Evolutionary conservation across 2,797 vertebrate species (phyloP), one percentile per base, ranked within the genome.

Genomic region (Tiaroga cobitis): DNA sequence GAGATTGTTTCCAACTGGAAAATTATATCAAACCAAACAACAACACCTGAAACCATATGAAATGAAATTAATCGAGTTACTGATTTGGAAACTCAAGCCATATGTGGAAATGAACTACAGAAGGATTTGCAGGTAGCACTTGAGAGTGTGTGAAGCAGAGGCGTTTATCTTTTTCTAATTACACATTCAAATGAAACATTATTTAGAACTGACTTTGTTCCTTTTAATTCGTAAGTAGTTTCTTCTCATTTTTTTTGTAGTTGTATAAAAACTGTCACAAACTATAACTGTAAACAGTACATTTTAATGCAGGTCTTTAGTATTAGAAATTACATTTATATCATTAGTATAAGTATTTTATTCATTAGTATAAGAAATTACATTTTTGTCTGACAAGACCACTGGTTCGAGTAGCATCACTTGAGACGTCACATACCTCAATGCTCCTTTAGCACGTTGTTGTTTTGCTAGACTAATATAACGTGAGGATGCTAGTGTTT

Each of bases 11-110:
- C 81, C 43, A 87, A 82, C 79, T 84, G 79, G 78, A 73, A 82
- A 86, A 89, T 87, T 11, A 77, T 81, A 87, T 87, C 81, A 89
- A 86, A 89, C 83, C 77, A 79, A 87, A 87, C 4, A 65, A 69
- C 72, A 80, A 87, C 88, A 86, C 86, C 82, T 86, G 86, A 80
- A 81, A 82, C 69, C 65, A 84, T 81, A 81, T 81, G 67, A 89
- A 87, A 86, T 83, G 67, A 65, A 87, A 89, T 89, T 87, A 85
- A 86, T 87, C 85, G 82, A 85, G 80, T 86, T 83, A 84, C 86
- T 78, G 83, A 86, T 81, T 87, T 87, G 65, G 67, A 89, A 87
- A 87, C 72, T 56, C 21, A n/a, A 87, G 77, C 86, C 81, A 82
- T 74, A 63, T 43, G 21, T 83, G 80, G 63, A 85, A 81, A 49